Base-by-base conservation (phyloP, 2,113 vertebrate species). In the Crocuta crocuta region DNA sequence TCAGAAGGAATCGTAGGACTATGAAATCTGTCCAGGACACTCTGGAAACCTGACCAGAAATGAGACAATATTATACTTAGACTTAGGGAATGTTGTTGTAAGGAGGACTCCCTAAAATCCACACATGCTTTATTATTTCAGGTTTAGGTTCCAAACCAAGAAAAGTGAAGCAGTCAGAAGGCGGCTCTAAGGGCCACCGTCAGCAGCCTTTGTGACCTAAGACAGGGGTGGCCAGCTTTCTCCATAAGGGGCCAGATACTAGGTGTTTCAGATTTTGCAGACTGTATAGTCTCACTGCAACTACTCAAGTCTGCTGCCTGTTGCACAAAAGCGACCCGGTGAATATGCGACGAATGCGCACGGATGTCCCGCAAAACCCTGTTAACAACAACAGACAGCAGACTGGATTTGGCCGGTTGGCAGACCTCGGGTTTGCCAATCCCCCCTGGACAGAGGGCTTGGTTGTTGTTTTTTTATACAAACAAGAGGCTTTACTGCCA, bases 391-490 rank as follows among this genome's bases (percentile, higher is more conserved):
- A 0, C 48, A 28, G n/a, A 3, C 13, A 3, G n/a, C 3, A 2
- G 35, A 7, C 10, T 15, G 70, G 13, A 26, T 11, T 0, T 3
- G 58, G 7, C 21, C 43, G 2, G 39, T 39, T 39, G 39, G 31
- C 43, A 43, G 21, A 4, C 11, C 61, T 4, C 15, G 3, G 3
- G n/a, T 3, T 13, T 45, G 71, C 28, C 12, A 8, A 3, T 5
- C 28, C 10, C 24, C 24, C 2, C 66, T 0, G 21, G 71, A 7
- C 4, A 7, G 0, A 3, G 0, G 0, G 0, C n/a, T 8, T 6
- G 35, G 45, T 16, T 39, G 39, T 3, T 39, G 3, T 39, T 39
- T 39, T 39, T 61, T 43, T 7, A 73, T 3, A 13, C 61, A 87
- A 81, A 5, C 2, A 2, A 53, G 48, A 61, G 50, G 76, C 2